Conservation (phyloP, 2,888 invertebrate species). For the Leptura quadrifasciata region DNA sequence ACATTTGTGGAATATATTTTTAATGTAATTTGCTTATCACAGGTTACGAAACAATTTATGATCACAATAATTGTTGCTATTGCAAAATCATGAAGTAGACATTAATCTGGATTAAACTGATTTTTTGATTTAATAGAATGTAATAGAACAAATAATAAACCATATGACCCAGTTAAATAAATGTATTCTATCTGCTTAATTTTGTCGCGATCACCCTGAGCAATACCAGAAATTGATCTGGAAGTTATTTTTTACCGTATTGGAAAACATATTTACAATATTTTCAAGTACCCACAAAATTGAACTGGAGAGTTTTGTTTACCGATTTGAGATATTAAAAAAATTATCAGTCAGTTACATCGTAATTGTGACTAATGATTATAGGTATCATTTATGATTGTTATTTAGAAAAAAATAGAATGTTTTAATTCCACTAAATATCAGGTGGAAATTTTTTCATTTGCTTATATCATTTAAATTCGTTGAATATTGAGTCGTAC, state of each 20-base stretch:
- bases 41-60: background rate
- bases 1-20: background rate
- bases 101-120: background rate
- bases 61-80: background rate
- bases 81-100: background rate
- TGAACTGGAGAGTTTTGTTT: conserved; percentile 23
- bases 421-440: background rate
- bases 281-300: conserved; percentile 6
- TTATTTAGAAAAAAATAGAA: background rate
- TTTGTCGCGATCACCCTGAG: background rate
- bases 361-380: background rate
- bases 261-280: background rate
- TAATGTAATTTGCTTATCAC: background rate
- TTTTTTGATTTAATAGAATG: background rate
- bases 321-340: background rate
- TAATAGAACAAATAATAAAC: background rate
- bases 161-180: background rate
- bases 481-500: background rate
- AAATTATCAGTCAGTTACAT: background rate
- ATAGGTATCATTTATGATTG: background rate
- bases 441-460: background rate
- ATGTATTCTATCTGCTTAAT: background rate
- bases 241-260: background rate
- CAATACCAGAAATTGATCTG: background rate
- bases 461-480: background rate